Evolutionary conservation across 2,797 vertebrate species (phyloP).

Genomic region (Lepilemur septentrionalis): DNA sequence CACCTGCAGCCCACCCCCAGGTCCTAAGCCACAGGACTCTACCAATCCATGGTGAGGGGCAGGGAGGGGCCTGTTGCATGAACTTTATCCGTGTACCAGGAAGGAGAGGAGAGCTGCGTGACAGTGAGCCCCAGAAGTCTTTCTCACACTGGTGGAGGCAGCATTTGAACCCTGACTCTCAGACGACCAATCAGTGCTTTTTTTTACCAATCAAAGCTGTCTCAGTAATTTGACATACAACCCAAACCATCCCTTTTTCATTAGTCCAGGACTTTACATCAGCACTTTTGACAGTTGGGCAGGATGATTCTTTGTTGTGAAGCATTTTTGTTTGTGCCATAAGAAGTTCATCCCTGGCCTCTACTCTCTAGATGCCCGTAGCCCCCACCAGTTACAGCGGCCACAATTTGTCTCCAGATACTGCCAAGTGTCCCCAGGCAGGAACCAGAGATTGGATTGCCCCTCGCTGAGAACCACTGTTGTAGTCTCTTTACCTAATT

Average conservation of each 20-base stretch:
- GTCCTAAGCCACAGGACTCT: background rate
- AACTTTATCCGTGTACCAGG: background rate
- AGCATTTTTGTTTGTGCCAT: background rate
- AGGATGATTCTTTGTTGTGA: background rate
- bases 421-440: background rate
- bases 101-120: background rate
- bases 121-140: background rate
- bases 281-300: background rate
- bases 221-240: background rate
- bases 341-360: background rate
- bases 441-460: fast-evolving
- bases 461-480: background rate
- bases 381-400: background rate
- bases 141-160: background rate
- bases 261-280: background rate
- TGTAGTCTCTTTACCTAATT: background rate
- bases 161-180: background rate
- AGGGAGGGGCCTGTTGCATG: no score
- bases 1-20: background rate
- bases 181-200: background rate
- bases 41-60: no score
- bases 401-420: background rate
- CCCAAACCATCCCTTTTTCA: background rate
- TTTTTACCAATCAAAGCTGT: background rate
- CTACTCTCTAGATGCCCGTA: background rate